phyloP scores from a whole-genome alignment of 2,888 invertebrate genomes.

The Eucriotettix oculatus region DNA sequence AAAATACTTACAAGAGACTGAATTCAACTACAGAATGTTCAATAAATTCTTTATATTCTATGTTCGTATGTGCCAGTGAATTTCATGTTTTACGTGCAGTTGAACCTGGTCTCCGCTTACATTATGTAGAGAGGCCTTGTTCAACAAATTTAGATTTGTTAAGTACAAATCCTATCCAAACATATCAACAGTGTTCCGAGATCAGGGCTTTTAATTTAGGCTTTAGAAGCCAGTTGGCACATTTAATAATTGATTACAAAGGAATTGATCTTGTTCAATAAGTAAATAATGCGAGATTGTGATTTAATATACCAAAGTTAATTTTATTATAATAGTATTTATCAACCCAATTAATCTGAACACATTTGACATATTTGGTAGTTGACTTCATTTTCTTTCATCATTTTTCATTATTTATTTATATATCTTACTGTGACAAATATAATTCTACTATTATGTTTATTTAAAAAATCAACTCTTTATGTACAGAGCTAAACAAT shows the following conservation, averaged over 20 bases:
- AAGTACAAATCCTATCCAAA: background rate
- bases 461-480: no score
- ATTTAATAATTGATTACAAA: constrained; percentile 30
- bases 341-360: no score
- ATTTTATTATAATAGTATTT: no score
- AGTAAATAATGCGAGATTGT: no score
- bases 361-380: no score
- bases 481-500: no score
- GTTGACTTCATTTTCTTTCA: no score
- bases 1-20: background rate
- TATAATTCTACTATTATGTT: no score
- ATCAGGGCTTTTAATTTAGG: constrained; percentile 25
- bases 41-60: constrained; percentile 38
- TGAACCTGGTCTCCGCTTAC: constrained; percentile 56
- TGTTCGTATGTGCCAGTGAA: constrained; percentile 48
- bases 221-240: constrained; percentile 36
- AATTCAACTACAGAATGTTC: background rate
- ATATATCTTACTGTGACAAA: no score
- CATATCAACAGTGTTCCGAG: constrained; percentile 18
- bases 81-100: constrained; percentile 61
- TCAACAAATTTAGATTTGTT: background rate
- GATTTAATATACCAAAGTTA: no score
- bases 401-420: no score
- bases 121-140: constrained; percentile 27
- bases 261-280: no score